Evolutionary conservation across 2,113 vertebrate genomes (phyloP).

Genomic region (Podilymbus podiceps): DNA sequence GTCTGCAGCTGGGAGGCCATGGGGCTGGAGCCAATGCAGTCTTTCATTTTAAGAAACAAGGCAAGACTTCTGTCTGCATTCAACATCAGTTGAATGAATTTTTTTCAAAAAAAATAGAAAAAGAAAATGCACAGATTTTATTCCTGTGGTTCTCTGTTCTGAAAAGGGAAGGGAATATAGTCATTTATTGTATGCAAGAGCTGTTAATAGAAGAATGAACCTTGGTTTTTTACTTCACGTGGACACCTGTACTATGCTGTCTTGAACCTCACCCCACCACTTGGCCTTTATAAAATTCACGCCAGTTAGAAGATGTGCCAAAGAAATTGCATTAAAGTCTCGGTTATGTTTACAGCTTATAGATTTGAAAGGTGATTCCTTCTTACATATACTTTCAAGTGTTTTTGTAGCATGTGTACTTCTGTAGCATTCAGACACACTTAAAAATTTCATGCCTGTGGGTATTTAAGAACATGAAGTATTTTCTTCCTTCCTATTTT

Average conservation of each 20-base stretch:
- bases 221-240: not conserved
- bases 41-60: not conserved
- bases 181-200: not conserved
- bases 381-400: not conserved
- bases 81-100: no score
- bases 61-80: not conserved
- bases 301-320: not conserved
- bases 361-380: not conserved
- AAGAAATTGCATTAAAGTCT: not conserved
- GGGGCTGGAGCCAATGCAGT: rapidly evolving
- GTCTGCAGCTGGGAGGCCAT: not conserved
- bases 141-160: not conserved
- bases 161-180: not conserved
- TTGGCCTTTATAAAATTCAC: not conserved
- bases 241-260: not conserved
- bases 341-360: not conserved
- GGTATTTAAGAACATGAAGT: not conserved
- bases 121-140: not conserved
- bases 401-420: not conserved
- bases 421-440: not conserved
- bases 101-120: not conserved
- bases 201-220: not conserved
- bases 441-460: not conserved
- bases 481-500: not conserved
- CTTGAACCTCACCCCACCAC: not conserved